Conservation (phyloP, 1,140 invertebrate species). For the Drosophila bifasciata region DNA sequence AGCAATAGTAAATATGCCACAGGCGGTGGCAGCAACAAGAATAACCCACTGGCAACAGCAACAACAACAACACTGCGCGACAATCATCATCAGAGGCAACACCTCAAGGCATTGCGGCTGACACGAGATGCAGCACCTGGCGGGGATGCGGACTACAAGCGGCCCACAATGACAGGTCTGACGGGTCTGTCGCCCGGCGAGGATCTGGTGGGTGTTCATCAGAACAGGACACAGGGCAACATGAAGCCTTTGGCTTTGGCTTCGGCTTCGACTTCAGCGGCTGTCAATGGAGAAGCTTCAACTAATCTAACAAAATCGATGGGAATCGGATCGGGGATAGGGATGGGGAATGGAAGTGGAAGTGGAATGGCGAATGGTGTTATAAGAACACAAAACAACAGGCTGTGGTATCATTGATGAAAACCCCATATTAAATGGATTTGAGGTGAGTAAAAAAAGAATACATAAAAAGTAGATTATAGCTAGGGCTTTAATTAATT, state of each 20-base stretch:
- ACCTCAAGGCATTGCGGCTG: constrained; percentile 66
- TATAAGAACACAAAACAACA: constrained; percentile 75
- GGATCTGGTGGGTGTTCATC: constrained; percentile 58
- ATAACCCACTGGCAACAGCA: constrained; percentile 21
- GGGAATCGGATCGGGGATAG: constrained; percentile 30
- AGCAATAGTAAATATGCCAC: constrained; percentile 50
- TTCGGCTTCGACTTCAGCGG: no score
- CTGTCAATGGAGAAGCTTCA: constrained; percentile 57
- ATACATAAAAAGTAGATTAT: not conserved
- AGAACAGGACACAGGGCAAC: constrained; percentile 29
- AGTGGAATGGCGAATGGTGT: constrained; percentile 48
- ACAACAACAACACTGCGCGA: constrained; percentile 51
- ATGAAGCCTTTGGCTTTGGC: constrained; percentile 1
- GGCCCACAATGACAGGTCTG: constrained; percentile 20
- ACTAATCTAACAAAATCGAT: constrained; percentile 35
- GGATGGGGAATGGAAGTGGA: constrained; percentile 25
- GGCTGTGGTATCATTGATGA: constrained; percentile 84
- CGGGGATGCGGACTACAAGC: constrained; percentile 46
- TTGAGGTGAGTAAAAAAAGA: constrained; percentile 64
- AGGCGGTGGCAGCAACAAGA: constrained; percentile 21
- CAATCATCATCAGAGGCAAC: constrained; percentile 65
- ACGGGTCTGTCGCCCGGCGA: constrained; percentile 45
- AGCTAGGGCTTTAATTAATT: not conserved
- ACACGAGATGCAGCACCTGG: constrained; percentile 45
- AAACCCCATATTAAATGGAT: constrained; percentile 79